Percentiles rank a stretch among this genome's conserved stretches.
These are phyloP conservation scores for Amblyraja radiata DNA, from an alignment of 2,797 vertebrate species.

Conservation along the genomic window DNA sequence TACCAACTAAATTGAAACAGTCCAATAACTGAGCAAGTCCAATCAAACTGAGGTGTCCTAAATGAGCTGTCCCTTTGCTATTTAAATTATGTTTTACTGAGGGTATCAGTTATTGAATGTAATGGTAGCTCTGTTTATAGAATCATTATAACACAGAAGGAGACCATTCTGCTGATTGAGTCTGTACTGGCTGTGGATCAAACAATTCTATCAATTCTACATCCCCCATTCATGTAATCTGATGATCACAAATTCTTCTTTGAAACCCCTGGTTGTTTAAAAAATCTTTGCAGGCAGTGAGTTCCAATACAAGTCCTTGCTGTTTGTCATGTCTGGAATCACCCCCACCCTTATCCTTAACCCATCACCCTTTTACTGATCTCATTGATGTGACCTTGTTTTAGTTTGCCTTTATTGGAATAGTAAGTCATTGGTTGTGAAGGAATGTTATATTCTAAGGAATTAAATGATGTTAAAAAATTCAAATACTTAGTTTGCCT, in stretches of 20 bases:
- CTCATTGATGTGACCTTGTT: neutral
- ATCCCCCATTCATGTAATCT: no score
- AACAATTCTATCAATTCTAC: no score
- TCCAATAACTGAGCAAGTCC: neutral
- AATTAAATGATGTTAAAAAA: neutral
- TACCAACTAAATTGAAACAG: neutral
- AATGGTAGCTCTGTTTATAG: neutral
- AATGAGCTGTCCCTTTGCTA: neutral
- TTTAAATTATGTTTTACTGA: neutral
- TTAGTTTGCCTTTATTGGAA: no score
- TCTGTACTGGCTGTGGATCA: no score
- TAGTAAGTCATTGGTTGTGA: neutral
- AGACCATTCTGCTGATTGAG: no score
- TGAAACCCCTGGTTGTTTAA: no score
- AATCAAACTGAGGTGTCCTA: neutral
- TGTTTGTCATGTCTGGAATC: no score
- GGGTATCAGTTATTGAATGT: neutral
- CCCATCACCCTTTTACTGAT: neutral
- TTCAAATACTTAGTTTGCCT: neutral
- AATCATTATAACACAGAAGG: no score
- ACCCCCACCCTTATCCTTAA: neutral
- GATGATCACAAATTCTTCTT: no score
- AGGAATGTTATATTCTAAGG: neutral
- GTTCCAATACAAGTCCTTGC: no score
- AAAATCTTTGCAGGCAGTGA: no score